These are phyloP conservation scores for Callimorpha dominula DNA, from an alignment of 2,888 invertebrate species.

Conservation along the genomic window DNA sequence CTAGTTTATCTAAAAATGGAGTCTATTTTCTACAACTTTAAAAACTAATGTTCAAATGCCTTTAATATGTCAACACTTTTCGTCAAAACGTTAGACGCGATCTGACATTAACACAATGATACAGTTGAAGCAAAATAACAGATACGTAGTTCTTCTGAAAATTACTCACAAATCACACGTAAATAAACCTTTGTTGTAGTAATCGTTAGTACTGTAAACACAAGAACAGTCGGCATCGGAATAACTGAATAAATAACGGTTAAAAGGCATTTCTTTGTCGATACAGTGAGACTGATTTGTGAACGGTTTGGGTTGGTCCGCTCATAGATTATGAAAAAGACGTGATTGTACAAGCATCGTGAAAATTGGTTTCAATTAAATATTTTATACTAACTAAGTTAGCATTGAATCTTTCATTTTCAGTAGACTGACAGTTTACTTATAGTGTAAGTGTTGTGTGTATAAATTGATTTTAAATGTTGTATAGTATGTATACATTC, in stretches of 20 bases:
- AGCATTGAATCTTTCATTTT: too few species aligned
- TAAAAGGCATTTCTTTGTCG: conserved; percentile 78
- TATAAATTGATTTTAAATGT: too few species aligned
- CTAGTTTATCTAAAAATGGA: too few species aligned
- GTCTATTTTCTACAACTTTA: neutral
- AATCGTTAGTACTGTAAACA: conserved; percentile 48
- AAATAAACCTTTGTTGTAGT: conserved; percentile 39
- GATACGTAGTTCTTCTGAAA: conserved; percentile 35
- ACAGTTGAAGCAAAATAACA: conserved; percentile 22
- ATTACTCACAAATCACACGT: conserved; percentile 31
- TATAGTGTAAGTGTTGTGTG: too few species aligned
- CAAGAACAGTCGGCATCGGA: conserved; percentile 51
- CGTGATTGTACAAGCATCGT: neutral
- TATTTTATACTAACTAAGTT: neutral
- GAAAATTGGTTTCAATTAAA: neutral
- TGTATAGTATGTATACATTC: too few species aligned
- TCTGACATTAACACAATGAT: neutral
- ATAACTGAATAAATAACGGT: conserved; percentile 77
- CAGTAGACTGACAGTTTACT: too few species aligned
- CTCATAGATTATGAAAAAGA: conserved; percentile 31
- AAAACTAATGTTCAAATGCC: neutral
- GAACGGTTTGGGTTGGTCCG: conserved; percentile 59
- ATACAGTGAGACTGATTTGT: conserved; percentile 82
- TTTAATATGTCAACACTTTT: neutral
- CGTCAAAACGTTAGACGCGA: neutral